Base-by-base conservation (phyloP, 35 echinoderm and acorn worm species). In the Apostichopus parvimensis region DNA sequence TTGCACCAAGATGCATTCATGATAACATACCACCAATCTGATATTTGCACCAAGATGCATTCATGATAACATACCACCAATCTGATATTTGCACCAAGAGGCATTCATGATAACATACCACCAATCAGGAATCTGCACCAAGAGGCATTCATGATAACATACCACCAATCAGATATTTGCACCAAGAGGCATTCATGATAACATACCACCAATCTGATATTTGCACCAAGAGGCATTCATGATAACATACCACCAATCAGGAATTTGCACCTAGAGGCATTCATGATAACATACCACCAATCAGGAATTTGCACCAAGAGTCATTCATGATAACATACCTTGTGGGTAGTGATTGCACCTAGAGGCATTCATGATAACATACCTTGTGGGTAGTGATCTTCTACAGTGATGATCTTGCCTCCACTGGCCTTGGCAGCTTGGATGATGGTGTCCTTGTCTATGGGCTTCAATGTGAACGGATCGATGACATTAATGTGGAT, bases 371-470 rank as follows among this genome's bases (percentile, higher is more conserved):
- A 9, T 61, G 8, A 61, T 8, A 61, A 61, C 58, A 12, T 60
- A 98, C 97, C 97, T 93, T 94, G 93, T 65, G 79, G 87, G 73
- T 98, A 98, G 78, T 98, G 97, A 77, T 98, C 97, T 59, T 98
- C 97, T 5, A 98, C 97, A 71, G 97, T 98, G 53, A 98, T 72
- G 10, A 98, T 86, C 61, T 86, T 95, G 25, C 95, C 95, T 1
- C 97, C 97, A 55, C 90, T 95, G 61, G 92, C 87, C 87, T 94
- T 96, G 45, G 97, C 97, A 77, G 88, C 83, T 12, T 93, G 65
- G 20, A 92, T 22, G 65, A 98, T 92, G 4, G 93, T 93, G 4
- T 90, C 88, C 72, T 87, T 90, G 79, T 98, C 97, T 1, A 98
- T 87, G 55, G 97, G 97, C 82, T 98, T 98, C 87, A 96, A 87